Evolutionary conservation across 2,113 vertebrate species (phyloP).

Genomic region (Bothrops jararaca): DNA sequence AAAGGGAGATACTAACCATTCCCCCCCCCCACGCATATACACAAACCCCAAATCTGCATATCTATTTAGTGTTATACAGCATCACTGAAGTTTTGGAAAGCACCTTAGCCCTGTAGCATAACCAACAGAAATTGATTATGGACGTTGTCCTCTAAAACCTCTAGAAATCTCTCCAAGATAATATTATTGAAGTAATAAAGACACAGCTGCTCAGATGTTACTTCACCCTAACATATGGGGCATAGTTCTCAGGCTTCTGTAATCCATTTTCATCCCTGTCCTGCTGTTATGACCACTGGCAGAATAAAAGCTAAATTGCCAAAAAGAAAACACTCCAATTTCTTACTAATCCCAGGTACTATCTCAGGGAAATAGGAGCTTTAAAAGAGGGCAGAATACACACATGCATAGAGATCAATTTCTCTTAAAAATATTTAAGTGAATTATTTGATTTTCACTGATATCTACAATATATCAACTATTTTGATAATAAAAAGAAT

Average conservation of each 20-base stretch:
- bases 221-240: not conserved
- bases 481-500: not conserved
- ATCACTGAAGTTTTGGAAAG: not conserved
- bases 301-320: not conserved
- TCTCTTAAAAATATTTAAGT: not conserved
- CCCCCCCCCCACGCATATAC: not conserved
- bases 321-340: not conserved
- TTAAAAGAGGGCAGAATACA: not conserved
- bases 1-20: not conserved
- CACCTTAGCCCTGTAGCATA: not conserved
- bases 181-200: not conserved
- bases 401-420: too few species aligned
- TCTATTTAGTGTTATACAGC: not conserved
- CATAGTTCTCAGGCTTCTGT: not conserved
- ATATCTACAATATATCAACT: not conserved
- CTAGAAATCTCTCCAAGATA: not conserved
- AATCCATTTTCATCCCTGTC: not conserved
- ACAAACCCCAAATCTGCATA: not conserved
- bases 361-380: not conserved
- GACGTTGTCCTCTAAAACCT: not conserved
- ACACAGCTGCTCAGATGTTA: not conserved
- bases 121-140: not conserved
- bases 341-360: not conserved
- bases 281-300: not conserved
- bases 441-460: not conserved